Evolutionary conservation across 64 coral and sea anemone genomes (phyloP), one percentile per base, ranked within the genome.

Genomic region (Montipora cactus): DNA sequence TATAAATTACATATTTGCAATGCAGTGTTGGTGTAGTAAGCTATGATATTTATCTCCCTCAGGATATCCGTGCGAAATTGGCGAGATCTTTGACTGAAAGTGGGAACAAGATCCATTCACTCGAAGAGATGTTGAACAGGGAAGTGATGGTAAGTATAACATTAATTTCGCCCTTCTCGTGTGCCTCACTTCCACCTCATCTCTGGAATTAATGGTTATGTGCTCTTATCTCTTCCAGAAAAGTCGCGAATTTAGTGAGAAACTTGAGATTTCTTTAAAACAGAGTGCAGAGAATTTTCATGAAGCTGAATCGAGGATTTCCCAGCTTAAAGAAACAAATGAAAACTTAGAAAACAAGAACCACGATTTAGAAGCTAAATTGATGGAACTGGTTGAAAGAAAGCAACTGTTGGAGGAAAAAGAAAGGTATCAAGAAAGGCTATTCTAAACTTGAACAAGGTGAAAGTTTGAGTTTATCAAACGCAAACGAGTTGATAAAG

Each of bases 341-440:
- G 49, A 69, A 23, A 72, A 81, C 14, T 58, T 92, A 48, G 73
- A 94, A 89, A 88, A 68, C 49, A 94, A 73, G 58, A 90, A 94
- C 87, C 44, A 78, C 11, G 85, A 79, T 66, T 83, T 97, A 53
- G 84, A 97, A 77, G 22, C 73, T 14, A 94, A 91, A 75, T 13
- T 98, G 16, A 46, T 88, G 57, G 77, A 97, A 84, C 15, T 83
- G 53, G 74, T 78, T 22, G 91, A 96, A 13, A 92, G 75, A 78
- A 91, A 93, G 53, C 87, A 96, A 8, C 16, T 21, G 47, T 82
- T 88, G 89, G 49, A 91, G 61, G 92, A 94, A 78, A 90, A 58
- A 20, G 80, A 71, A 19, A 75, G 66, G 89, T 91, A 83, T 14
- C 44, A 5, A 15, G 19, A 46, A 16, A 37, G 37, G 37, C 37